Evolutionary conservation across 2,888 invertebrate species (phyloP), one percentile per base, ranked within the genome.

Genomic region (Orthosia gracilis): DNA sequence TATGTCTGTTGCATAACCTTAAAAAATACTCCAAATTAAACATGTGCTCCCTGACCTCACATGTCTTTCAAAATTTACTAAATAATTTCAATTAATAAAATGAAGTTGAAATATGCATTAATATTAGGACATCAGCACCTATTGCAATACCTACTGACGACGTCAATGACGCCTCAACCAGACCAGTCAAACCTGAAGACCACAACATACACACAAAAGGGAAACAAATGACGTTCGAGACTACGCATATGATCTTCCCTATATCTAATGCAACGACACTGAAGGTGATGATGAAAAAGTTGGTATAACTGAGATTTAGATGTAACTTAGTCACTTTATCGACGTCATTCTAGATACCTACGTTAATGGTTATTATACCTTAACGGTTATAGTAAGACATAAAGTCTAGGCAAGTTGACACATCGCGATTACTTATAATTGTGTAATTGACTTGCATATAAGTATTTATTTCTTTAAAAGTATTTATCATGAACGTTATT

Each of bases 141-240:
- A 31, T 26, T 40, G 18, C 3, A 21, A 17, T n/a, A 40, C 31
- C 18, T 61, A 23, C 21, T 49, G 26, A 55, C 31, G 18, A 69
- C 5, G 17, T 21, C 23, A 13, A 54, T 80, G 55, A 80, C 26
- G 52, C 57, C 21, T 58, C 13, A 47, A 58, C 31, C 13, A 47
- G 15, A 52, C 57, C 13, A 15, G 62, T 47, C 9, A 40, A 80
- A 80, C 80, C 23, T 50, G 21, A 54, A 17, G 40, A 21, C 31
- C 50, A 49, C 2, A 1, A 17, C 49, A 23, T 26, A 47, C 15
- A 26, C 26, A 58, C 13, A 21, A 31, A 31, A 23, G 54, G 18
- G 64, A 78, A 71, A 40, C 83, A 40, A 58, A 26, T 78, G 80
- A 83, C 80, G 84, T 68, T 45, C 21, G 3, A 54, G 3, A 13